phyloP scores from a whole-genome alignment of 2,888 invertebrate species.

The Neuroscelio doddi region DNA sequence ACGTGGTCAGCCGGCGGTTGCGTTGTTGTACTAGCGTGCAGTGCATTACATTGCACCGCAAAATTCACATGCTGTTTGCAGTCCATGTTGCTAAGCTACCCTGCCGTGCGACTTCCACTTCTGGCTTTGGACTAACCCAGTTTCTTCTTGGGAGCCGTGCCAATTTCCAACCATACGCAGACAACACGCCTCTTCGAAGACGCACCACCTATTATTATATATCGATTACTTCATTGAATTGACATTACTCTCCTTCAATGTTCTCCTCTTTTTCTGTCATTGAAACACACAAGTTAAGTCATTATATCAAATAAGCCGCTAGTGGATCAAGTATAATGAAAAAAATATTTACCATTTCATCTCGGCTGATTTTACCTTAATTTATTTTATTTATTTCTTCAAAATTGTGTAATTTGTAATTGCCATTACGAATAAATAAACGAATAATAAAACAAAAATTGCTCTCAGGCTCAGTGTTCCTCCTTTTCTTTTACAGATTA shows the following conservation, averaged over 20 bases:
- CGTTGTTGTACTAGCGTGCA: slow-evolving; percentile 6
- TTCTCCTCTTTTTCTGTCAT: background rate
- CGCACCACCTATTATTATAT: slow-evolving; percentile 13
- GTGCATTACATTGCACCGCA: slow-evolving; percentile 10
- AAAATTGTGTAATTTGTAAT: background rate
- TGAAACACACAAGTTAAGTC: background rate
- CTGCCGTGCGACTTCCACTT: slow-evolving; percentile 16
- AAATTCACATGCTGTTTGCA: slow-evolving; percentile 14
- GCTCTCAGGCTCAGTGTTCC: no score
- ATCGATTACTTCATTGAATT: slow-evolving; percentile 11
- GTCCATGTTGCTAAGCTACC: slow-evolving; percentile 19
- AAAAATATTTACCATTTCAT: no score
- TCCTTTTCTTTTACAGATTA: no score
- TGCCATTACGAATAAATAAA: no score
- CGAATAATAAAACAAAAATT: no score
- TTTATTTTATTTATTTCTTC: background rate
- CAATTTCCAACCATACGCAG: slow-evolving; percentile 15
- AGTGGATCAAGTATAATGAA: no score
- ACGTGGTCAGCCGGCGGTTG: slow-evolving; percentile 12
- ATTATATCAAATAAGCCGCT: no score
- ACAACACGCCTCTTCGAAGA: slow-evolving; percentile 18
- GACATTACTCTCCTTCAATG: background rate
- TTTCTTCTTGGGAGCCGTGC: slow-evolving; percentile 14
- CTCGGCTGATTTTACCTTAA: no score
- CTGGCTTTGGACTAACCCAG: slow-evolving; percentile 18